Conservation (phyloP, 2,113 vertebrate species). For the Ardeotis arabs region DNA sequence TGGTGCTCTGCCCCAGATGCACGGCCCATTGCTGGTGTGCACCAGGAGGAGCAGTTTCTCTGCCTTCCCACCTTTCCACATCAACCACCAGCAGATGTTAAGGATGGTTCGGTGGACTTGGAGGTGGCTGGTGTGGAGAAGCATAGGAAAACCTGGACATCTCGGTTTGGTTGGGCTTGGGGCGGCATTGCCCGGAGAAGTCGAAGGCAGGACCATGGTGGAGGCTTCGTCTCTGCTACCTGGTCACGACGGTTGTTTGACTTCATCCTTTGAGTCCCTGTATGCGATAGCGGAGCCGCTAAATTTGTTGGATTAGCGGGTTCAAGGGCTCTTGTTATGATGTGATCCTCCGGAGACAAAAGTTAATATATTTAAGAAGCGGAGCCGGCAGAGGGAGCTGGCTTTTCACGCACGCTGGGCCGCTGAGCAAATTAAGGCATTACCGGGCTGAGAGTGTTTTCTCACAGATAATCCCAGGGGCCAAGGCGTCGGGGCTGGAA, state of each 20-base stretch:
- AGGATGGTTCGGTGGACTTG: neutral
- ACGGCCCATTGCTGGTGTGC: accelerated
- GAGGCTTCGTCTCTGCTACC: neutral
- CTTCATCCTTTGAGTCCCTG: neutral
- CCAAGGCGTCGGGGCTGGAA: neutral
- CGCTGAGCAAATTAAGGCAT: neutral
- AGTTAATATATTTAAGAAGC: neutral
- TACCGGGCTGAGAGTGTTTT: neutral
- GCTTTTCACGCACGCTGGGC: neutral
- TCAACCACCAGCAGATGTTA: neutral
- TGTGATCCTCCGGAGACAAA: accelerated
- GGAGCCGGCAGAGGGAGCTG: conserved; percentile 54
- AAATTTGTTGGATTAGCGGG: neutral
- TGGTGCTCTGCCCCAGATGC: accelerated
- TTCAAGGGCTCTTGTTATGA: neutral
- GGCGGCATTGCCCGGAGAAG: accelerated
- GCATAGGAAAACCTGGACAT: accelerated
- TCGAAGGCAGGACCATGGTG: accelerated
- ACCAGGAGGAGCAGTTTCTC: neutral
- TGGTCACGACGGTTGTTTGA: accelerated
- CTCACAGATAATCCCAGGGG: neutral
- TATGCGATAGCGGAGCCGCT: neutral
- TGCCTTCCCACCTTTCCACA: neutral
- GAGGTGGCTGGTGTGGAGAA: neutral
- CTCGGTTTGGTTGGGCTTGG: neutral